Evolutionary conservation across 2,888 invertebrate species (phyloP), one percentile per base, ranked within the genome.

Genomic region (Odontomyia ornata): DNA sequence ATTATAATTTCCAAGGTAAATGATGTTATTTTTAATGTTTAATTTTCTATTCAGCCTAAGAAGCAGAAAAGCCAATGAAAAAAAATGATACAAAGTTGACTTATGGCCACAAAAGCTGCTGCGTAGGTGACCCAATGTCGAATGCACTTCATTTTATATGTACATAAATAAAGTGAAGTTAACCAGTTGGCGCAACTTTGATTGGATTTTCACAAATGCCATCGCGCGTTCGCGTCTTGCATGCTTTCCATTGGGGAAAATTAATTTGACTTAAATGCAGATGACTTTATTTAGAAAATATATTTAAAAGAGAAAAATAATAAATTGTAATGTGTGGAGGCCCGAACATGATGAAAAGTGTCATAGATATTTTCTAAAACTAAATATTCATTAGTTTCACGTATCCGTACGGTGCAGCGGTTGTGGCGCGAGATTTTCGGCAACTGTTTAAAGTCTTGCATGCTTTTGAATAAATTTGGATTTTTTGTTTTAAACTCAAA

Each of bases 91-190:
- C 3, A 27, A 9, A 62, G 23, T 25, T 23, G 21, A 4, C 18
- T 52, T 13, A n/a, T 4, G n/a, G 15, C 15, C 21, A 23, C 23
- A 21, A 36, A 36, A 5, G 36, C 36, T 36, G 2, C 7, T 62
- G 62, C 62, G 62, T 62, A 62, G 62, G 62, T 27, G 62, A 36
- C 15, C 62, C 62, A 62, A 62, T 62, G 62, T 62, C 62, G 28
- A 25, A 62, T 27, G 62, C 62, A 23, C 62, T 62, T 36, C 15
- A 27, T 27, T n/a, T 36, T 9, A 36, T 36, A 36, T 36, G 36
- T 36, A 36, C 36, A 36, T 36, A 36, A 36, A 36, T 36, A 36
- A 36, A 36, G 36, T 9, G 9, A 36, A 36, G 25, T 15, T 27
- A 27, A 62, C 36, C 36, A 36, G 36, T 36, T 9, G 9, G 36